A percentile compares a stretch with the other conserved stretches of the same genome.
Evolutionary conservation across 2,888 invertebrate species (phyloP).

Genomic region (Hirtodrosophila confusa): DNA sequence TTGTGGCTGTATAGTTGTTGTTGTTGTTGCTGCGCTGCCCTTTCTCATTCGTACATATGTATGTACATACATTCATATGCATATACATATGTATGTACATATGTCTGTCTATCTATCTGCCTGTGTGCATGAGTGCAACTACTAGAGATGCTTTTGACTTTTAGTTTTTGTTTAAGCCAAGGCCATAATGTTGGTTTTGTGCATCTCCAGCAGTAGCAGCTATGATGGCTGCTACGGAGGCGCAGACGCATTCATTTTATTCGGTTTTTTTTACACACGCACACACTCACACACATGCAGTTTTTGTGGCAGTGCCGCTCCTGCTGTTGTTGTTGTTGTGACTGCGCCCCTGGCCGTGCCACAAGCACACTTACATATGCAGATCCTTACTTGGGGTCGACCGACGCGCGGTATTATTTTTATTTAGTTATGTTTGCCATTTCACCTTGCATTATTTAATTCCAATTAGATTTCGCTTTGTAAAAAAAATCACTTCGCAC

Average conservation of each 20-base stretch:
- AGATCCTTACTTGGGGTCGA: slow-evolving; percentile 53
- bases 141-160: slow-evolving; percentile 19
- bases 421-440: slow-evolving; percentile 49
- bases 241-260: slow-evolving; percentile 72
- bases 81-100: no score
- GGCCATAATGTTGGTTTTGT: slow-evolving; percentile 54
- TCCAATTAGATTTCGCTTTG: slow-evolving; percentile 68
- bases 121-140: slow-evolving; percentile 39
- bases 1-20: slow-evolving; percentile 31
- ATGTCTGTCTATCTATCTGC: background rate
- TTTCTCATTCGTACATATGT: slow-evolving; percentile 38
- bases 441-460: slow-evolving; percentile 57
- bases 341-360: slow-evolving; percentile 50
- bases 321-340: slow-evolving; percentile 55
- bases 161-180: slow-evolving; percentile 52
- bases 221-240: slow-evolving; percentile 29
- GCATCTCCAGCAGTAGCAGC: slow-evolving; percentile 34
- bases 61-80: background rate
- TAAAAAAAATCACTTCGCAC: slow-evolving; percentile 65
- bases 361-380: slow-evolving; percentile 57
- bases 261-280: slow-evolving; percentile 51
- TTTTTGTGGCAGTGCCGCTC: slow-evolving; percentile 62
- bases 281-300: slow-evolving; percentile 30
- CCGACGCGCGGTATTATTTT: slow-evolving; percentile 49
- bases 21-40: slow-evolving; percentile 47